Percentiles rank a stretch among this genome's conserved stretches.
Conservation (phyloP, 2,888 invertebrate species). For the Germaria angustata region DNA sequence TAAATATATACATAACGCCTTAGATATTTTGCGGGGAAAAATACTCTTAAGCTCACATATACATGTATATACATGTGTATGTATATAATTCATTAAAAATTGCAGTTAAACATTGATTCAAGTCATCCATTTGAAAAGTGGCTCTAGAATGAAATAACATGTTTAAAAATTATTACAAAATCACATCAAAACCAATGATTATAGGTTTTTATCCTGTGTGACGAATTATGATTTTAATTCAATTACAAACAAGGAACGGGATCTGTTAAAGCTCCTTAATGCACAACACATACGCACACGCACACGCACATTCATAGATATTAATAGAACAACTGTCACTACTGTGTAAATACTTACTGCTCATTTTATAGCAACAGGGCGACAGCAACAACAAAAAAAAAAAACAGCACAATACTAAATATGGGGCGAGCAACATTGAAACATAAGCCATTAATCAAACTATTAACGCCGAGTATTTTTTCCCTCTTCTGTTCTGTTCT, state of each 20-base stretch:
- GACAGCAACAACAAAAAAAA: conserved; percentile 29
- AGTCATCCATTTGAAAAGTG: conserved; percentile 25
- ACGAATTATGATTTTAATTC: conserved; percentile 65
- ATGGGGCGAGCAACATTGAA: conserved; percentile 59
- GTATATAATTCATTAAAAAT: not conserved
- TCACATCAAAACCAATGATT: conserved; percentile 63
- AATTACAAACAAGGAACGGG: conserved; percentile 49
- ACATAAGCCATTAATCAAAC: conserved; percentile 80
- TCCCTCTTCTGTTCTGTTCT: not conserved
- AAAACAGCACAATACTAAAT: conserved; percentile 7
- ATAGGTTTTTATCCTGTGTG: conserved; percentile 57
- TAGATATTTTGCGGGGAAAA: conserved; percentile 43
- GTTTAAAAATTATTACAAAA: conserved; percentile 39
- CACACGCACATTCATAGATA: not conserved
- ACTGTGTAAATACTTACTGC: conserved; percentile 58
- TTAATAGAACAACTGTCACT: conserved; percentile 47
- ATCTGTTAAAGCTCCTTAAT: conserved; percentile 58
- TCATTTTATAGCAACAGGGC: conserved; percentile 68
- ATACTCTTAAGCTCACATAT: not conserved
- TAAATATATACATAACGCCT: conserved; percentile 35
- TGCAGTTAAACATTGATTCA: conserved; percentile 11
- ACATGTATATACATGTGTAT: not conserved
- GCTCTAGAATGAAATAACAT: not conserved
- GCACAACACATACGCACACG: not conserved
- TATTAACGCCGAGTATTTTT: conserved; percentile 75